A percentile compares a stretch with the other conserved stretches of the same genome.
These are phyloP conservation scores for Agapetus fuscipes DNA, from an alignment of 2,888 invertebrate species.

Conservation along the genomic window DNA sequence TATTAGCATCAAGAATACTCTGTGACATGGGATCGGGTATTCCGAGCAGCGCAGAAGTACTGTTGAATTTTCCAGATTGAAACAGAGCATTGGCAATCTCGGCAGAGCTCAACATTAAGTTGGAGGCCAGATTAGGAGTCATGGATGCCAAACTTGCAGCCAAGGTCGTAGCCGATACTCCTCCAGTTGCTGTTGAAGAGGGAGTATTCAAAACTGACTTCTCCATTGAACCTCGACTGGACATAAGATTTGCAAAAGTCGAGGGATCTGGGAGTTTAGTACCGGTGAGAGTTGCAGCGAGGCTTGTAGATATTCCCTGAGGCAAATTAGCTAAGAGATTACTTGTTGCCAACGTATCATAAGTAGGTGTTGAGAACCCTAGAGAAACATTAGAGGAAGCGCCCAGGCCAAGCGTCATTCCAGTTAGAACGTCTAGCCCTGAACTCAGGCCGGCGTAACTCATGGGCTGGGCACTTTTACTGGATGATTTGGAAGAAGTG, in stretches of 20 bases:
- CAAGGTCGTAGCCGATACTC: constrained; percentile 27
- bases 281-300: constrained; percentile 37
- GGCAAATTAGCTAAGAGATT: constrained; percentile 39
- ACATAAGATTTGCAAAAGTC: constrained; percentile 39
- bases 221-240: constrained; percentile 36
- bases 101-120: constrained; percentile 51
- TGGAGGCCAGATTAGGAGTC: constrained; percentile 47
- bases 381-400: constrained; percentile 35
- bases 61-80: constrained; percentile 55
- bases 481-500: constrained; percentile 49
- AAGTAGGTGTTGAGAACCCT: constrained; percentile 34
- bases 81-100: constrained; percentile 60
- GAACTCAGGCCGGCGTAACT: constrained; percentile 26
- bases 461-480: constrained; percentile 35
- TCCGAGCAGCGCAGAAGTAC: constrained; percentile 48
- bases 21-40: constrained; percentile 71
- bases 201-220: constrained; percentile 37
- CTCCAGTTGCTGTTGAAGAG: constrained; percentile 37
- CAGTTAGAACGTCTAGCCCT: constrained; percentile 43
- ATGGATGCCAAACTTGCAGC: constrained; percentile 26
- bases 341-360: constrained; percentile 42
- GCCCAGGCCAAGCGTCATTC: constrained; percentile 43
- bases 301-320: constrained; percentile 35
- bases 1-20: constrained; percentile 64
- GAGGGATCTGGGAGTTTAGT: constrained; percentile 40